Percentiles rank a stretch among this genome's conserved stretches.
Evolutionary conservation across 2,888 invertebrate species (phyloP).

Genomic region (Sabatieria punctata): DNA sequence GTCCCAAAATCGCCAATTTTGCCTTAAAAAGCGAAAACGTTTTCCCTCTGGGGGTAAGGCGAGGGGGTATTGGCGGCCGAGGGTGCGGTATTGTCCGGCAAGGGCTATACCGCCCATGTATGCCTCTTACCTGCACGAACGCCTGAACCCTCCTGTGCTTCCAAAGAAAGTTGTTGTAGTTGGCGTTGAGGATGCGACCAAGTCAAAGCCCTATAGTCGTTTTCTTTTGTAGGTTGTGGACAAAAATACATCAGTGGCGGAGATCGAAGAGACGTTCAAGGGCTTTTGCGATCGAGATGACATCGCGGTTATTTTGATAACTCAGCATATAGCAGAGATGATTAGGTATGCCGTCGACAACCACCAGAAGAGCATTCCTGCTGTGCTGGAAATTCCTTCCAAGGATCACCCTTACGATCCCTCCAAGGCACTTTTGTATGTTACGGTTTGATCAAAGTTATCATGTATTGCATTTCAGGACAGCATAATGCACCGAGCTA

Average conservation of each 20-base stretch:
- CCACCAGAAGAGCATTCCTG: conserved; percentile 78
- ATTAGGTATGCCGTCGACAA: conserved; percentile 88
- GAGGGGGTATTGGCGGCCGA: too few relatives aligned
- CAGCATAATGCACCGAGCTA: conserved; percentile 31
- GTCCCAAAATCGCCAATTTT: too few relatives aligned
- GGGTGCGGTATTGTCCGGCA: too few relatives aligned
- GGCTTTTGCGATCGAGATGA: conserved; percentile 83
- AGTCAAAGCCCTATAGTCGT: too few relatives aligned
- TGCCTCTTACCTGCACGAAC: too few relatives aligned
- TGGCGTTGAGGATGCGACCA: too few relatives aligned
- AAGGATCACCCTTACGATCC: conserved; percentile 97
- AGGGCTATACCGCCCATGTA: too few relatives aligned
- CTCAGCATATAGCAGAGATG: conserved; percentile 86
- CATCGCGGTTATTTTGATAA: conserved; percentile 95
- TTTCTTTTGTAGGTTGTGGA: conserved; percentile 24
- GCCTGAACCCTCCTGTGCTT: too few relatives aligned
- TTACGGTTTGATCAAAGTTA: too few relatives aligned
- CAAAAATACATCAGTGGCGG: conserved; percentile 64
- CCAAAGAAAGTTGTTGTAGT: conserved; percentile 7
- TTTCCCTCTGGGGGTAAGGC: too few relatives aligned
- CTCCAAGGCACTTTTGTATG: conserved; percentile 53
- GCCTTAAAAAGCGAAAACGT: too few relatives aligned
- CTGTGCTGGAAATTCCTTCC: conserved; percentile 93
- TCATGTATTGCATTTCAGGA: conserved; percentile 19
- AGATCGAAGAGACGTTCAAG: conserved; percentile 86